These are phyloP conservation scores for Pavo muticus DNA, from an alignment of 2,113 vertebrate genomes.

Conservation along the genomic window DNA sequence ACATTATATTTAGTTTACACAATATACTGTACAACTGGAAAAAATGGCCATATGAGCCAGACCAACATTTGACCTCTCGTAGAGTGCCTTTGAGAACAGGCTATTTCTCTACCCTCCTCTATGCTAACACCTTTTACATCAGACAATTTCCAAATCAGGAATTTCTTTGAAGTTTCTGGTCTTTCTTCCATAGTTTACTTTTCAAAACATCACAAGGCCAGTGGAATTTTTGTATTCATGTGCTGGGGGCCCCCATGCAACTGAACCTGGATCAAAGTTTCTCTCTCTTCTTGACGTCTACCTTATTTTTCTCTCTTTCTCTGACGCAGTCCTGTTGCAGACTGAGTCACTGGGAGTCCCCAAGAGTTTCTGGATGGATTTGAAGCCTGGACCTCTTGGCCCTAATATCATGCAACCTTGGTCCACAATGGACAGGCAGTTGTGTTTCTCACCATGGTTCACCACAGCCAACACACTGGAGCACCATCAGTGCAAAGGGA, in stretches of 20 bases:
- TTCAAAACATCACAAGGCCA: conserved; percentile 70
- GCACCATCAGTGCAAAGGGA: background rate
- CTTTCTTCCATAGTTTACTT: conserved; percentile 70
- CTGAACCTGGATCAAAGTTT: conserved; percentile 20
- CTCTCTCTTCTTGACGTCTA: background rate
- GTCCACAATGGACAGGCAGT: background rate
- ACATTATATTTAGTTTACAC: conserved; percentile 73
- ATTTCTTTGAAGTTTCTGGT: conserved; percentile 73
- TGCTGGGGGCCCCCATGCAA: conserved; percentile 44
- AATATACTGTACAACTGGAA: conserved; percentile 67
- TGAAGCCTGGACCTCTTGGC: background rate
- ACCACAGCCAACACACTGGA: fast-evolving
- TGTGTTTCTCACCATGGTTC: background rate
- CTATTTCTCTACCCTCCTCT: conserved; percentile 60
- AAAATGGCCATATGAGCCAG: conserved; percentile 57
- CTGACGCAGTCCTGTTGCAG: background rate
- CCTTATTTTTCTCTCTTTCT: background rate
- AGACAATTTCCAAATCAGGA: conserved; percentile 74
- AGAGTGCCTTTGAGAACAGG: conserved; percentile 64
- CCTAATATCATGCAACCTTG: background rate
- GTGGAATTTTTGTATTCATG: conserved; percentile 62
- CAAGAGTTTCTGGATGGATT: background rate
- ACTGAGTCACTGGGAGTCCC: background rate
- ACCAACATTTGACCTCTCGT: conserved; percentile 64
- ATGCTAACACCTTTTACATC: conserved; percentile 71